A percentile compares a stretch with the other conserved stretches of the same genome.
Evolutionary conservation across 2,797 vertebrate species (phyloP).

Genomic region (Phrynocephalus forsythii): DNA sequence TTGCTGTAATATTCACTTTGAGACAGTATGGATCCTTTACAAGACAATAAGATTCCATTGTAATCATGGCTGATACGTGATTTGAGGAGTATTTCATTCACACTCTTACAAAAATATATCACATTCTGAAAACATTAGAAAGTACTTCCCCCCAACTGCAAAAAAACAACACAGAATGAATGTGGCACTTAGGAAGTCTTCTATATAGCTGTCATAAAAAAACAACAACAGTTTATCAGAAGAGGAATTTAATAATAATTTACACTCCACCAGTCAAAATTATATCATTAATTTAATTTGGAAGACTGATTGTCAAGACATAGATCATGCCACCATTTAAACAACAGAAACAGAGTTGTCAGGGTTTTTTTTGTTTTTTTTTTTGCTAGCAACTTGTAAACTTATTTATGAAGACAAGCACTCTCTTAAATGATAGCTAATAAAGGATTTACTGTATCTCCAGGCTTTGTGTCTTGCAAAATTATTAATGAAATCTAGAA

Average conservation of each 20-base stretch:
- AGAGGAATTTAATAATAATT: conserved; percentile 10
- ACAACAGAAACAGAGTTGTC: not conserved
- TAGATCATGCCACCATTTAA: not conserved
- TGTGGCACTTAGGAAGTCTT: not conserved
- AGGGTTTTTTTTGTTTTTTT: too few species aligned
- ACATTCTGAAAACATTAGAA: not conserved
- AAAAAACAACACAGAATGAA: not conserved
- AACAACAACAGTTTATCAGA: not conserved
- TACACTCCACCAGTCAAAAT: not conserved
- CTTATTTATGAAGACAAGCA: not conserved
- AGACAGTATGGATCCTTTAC: not conserved
- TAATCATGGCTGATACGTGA: conserved; percentile 1
- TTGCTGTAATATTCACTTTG: not conserved
- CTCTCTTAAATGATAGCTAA: not conserved
- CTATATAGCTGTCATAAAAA: not conserved
- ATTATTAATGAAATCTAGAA: not conserved
- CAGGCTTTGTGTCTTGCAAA: not conserved
- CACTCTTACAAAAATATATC: conserved; percentile 1
- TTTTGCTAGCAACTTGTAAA: not conserved
- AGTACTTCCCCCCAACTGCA: not conserved
- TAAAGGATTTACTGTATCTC: not conserved
- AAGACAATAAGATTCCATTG: not conserved
- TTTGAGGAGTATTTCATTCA: conserved; percentile 2
- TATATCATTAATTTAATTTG: not conserved
- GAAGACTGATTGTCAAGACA: not conserved